These are phyloP conservation scores for Scalopus aquaticus DNA, from an alignment of 2,113 vertebrate genomes.

Conservation along the genomic window DNA sequence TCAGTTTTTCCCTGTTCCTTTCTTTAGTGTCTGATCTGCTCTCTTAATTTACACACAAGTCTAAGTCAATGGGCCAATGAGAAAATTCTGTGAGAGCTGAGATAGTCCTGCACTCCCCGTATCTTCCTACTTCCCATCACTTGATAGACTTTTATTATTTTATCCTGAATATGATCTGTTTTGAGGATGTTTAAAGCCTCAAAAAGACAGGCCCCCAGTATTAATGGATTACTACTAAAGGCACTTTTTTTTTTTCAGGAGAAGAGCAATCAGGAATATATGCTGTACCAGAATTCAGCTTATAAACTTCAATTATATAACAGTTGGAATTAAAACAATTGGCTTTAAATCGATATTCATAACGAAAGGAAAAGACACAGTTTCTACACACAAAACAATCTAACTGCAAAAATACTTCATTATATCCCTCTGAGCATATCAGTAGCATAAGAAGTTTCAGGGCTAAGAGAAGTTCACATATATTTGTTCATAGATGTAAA, in stretches of 20 bases:
- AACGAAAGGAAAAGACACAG: neutral
- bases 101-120: neutral
- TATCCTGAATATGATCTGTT: neutral
- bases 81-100: slow-evolving; percentile 15
- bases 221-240: neutral
- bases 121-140: neutral
- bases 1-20: too few species aligned
- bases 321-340: neutral
- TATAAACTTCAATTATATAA: slow-evolving; percentile 29
- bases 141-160: neutral
- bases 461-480: slow-evolving; percentile 17
- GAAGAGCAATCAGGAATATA: neutral
- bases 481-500: slow-evolving; percentile 33
- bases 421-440: neutral
- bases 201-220: neutral
- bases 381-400: slow-evolving; percentile 32
- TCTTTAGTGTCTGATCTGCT: too few species aligned
- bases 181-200: slow-evolving; percentile 16
- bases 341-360: slow-evolving; percentile 17
- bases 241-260: neutral
- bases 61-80: neutral
- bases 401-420: slow-evolving; percentile 30
- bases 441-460: slow-evolving; percentile 30
- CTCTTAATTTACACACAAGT: neutral
- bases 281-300: slow-evolving; percentile 11